Percentiles rank a stretch among this genome's conserved stretches.
Evolutionary conservation across 2,888 invertebrate species (phyloP).

Genomic region (Fissipunctia ypsillon): DNA sequence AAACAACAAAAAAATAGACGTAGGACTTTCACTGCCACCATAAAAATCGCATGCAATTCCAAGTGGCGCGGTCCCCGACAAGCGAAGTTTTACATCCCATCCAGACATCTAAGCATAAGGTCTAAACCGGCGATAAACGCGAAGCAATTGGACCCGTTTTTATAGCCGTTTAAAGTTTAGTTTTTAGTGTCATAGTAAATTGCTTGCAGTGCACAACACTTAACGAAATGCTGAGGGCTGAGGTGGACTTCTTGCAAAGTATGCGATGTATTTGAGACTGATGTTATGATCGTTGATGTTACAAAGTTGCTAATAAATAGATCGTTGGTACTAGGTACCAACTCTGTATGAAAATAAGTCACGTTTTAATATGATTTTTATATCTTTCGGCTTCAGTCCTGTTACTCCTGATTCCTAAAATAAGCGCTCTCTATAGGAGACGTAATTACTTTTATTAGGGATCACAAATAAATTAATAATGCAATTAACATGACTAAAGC

Average conservation of each 20-base stretch:
- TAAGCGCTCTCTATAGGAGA: background rate
- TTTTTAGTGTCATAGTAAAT: constrained; percentile 80
- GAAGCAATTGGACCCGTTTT: constrained; percentile 73
- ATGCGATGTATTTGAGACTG: background rate
- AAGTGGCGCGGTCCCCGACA: constrained; percentile 43
- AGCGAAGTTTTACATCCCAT: constrained; percentile 56
- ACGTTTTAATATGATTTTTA: background rate
- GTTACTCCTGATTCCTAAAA: background rate
- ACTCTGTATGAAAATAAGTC: background rate
- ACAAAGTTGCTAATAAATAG: background rate
- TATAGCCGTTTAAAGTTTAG: constrained; percentile 75
- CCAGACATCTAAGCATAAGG: constrained; percentile 62
- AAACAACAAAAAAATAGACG: constrained; percentile 55
- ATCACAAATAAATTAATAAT: background rate
- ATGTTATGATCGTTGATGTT: background rate
- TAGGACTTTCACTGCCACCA: constrained; percentile 57
- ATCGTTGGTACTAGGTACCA: background rate
- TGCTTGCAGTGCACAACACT: constrained; percentile 63
- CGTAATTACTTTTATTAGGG: background rate
- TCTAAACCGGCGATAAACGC: constrained; percentile 73
- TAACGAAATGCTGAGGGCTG: constrained; percentile 56
- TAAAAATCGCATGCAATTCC: constrained; percentile 63
- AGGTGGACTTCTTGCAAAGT: constrained; percentile 14
- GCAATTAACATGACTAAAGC: background rate
- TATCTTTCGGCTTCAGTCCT: background rate